Percentiles rank a stretch among this genome's conserved stretches.
Conservation (phyloP, 1,140 invertebrate genomes). For the Thereuonema tuberculata region DNA sequence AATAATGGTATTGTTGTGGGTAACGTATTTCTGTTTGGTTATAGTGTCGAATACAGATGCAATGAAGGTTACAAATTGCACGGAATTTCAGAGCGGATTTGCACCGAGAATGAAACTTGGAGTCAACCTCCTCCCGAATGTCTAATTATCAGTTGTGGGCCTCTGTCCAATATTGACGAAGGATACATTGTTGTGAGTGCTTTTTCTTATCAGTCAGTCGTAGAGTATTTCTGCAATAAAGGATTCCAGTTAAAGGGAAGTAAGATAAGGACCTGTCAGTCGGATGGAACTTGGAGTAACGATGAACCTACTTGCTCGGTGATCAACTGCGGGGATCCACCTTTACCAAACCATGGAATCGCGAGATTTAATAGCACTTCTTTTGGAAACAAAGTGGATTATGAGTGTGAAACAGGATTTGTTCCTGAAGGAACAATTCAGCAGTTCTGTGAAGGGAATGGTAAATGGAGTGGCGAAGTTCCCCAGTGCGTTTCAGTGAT, state of each 20-base stretch:
- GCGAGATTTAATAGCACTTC: too few relatives aligned
- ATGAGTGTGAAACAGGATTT: constrained; percentile 18
- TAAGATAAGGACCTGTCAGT: constrained; percentile 18
- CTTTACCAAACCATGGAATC: neutral
- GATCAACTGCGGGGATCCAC: constrained; percentile 17
- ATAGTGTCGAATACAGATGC: constrained; percentile 11
- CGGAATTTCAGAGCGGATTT: constrained; percentile 10
- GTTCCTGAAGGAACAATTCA: constrained; percentile 9
- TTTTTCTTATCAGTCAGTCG: constrained; percentile 13
- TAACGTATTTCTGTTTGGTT: neutral
- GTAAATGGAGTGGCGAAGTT: constrained; percentile 21
- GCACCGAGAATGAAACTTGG: constrained; percentile 2
- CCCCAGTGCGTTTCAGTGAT: constrained; percentile 23
- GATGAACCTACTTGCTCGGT: constrained; percentile 22
- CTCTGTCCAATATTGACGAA: constrained; percentile 6
- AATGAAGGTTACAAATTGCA: constrained; percentile 13
- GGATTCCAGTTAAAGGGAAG: constrained; percentile 25
- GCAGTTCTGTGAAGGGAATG: constrained; percentile 7
- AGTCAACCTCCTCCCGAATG: neutral
- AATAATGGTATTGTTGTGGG: constrained; percentile 12
- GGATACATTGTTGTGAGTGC: constrained; percentile 12
- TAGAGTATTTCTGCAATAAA: constrained; percentile 23
- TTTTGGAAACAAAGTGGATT: constrained; percentile 14
- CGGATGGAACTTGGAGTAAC: constrained; percentile 25
- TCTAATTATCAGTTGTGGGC: neutral